Conservation (phyloP, 2,797 vertebrate genomes). For the Setipinna tenuifilis region DNA sequence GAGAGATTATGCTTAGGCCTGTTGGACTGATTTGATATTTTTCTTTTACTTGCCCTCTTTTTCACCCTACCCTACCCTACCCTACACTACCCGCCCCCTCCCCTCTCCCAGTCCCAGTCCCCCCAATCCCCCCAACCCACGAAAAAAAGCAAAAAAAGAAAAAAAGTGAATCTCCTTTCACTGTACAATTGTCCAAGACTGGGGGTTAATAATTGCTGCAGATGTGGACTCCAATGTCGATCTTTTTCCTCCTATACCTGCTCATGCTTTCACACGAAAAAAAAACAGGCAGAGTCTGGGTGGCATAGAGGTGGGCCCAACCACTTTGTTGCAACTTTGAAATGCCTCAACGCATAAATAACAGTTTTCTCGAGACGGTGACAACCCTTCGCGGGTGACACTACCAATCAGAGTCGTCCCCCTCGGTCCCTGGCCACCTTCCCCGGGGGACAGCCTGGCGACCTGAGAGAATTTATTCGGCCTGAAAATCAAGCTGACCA, state of each 20-base stretch:
- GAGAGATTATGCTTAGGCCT: constrained; percentile 7
- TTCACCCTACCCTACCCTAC: background rate
- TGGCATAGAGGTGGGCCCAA: background rate
- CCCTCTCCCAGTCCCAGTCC: no score
- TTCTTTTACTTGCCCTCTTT: background rate
- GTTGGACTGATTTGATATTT: constrained; percentile 7
- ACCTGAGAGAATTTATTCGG: constrained; percentile 18
- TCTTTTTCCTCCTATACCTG: background rate
- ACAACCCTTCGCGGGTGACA: background rate
- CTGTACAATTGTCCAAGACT: background rate
- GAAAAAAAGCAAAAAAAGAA: background rate
- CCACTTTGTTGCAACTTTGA: background rate
- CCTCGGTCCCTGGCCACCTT: background rate
- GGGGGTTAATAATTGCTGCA: background rate
- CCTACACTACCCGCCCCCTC: no score
- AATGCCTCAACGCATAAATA: background rate
- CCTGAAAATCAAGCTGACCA: constrained; percentile 13
- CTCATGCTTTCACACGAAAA: background rate
- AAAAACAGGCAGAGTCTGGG: background rate
- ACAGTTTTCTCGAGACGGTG: background rate
- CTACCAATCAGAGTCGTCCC: background rate
- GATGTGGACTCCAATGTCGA: background rate
- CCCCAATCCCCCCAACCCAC: no score
- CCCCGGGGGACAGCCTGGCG: background rate
- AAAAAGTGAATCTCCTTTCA: background rate